Base-by-base conservation (phyloP, 2,888 invertebrate genomes). In the Barypeithes pellucidus region DNA sequence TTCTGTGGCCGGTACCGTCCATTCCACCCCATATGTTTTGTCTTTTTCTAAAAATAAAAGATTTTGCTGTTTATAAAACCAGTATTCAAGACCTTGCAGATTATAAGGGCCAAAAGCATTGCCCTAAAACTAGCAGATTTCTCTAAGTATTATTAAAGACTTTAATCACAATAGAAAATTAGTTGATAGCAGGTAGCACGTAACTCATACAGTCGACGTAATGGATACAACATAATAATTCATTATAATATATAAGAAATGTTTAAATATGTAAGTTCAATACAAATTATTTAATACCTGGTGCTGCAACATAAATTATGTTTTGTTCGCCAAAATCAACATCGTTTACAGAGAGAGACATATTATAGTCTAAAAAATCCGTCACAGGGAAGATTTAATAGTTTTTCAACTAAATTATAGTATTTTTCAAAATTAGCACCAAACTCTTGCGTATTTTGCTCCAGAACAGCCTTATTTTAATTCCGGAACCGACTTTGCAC, bases 291-390 rank as follows among this genome's bases (percentile, higher is more conserved):
- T 57, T 16, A 14, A 12, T 54, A 57, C 33, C 33, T 57, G 33
- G 63, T 43, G 70, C 39, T 22, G 65, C 60, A 14, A 74, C 54
- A 52, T 74, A 74, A 54, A 74, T 67, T 60, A 74, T 62, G 22
- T 50, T 47, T 22, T 71, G 65, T 20, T 70, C 67, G 4, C 66
- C 62, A 52, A 70, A 69, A 54, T 70, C 70, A 36, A 70, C 59
- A 9, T 74, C 67, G 11, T 16, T 18, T 2, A 57, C 54, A 33
- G 7, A 16, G 9, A 57, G 36, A 33, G 54, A 57, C 54, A 57
- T 57, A 2, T 54, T 52, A 9, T 12, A 11, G 8, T 12, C 20
- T 5, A 52, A n/a, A 11, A 52, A 60, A 20, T 12, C 4, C n/a
- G 16, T 43, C 9, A 16, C 2, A 22, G 0, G 22, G n/a, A n/a